A percentile compares a stretch with the other conserved stretches of the same genome.
These are phyloP conservation scores for Dinothrombium tinctorium DNA, from an alignment of 1,140 invertebrate species.

Conservation along the genomic window DNA sequence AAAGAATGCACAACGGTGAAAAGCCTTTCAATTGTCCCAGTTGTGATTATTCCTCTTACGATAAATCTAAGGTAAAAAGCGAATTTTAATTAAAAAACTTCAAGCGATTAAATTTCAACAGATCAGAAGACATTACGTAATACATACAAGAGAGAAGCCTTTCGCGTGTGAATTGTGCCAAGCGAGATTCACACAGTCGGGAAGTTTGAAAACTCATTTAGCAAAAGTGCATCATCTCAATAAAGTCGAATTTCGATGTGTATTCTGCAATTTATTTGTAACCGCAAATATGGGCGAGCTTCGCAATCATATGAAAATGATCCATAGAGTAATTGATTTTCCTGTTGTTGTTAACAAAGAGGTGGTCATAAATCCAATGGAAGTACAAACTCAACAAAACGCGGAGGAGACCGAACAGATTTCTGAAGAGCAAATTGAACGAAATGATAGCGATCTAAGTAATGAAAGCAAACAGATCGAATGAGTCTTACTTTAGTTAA, in stretches of 20 bases:
- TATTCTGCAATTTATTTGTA: not conserved
- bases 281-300: not conserved
- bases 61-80: conserved; percentile 27
- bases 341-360: not conserved
- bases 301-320: not conserved
- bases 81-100: not conserved
- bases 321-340: not conserved
- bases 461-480: too few relatives aligned
- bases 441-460: too few relatives aligned
- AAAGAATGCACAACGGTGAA: conserved; percentile 76
- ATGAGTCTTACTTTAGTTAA: too few relatives aligned
- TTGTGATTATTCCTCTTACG: conserved; percentile 36
- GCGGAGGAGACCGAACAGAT: too few relatives aligned
- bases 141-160: conserved; percentile 7
- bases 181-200: not conserved
- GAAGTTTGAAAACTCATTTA: conserved; percentile 1
- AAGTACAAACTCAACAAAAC: too few relatives aligned
- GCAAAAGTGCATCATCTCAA: not conserved
- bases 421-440: too few relatives aligned
- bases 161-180: conserved; percentile 5
- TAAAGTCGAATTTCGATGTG: not conserved
- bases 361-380: too few relatives aligned
- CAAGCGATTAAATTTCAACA: not conserved
- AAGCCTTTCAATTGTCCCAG: conserved; percentile 32
- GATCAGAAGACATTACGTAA: conserved; percentile 1